Percentiles rank a stretch among this genome's conserved stretches.
Evolutionary conservation across 2,797 vertebrate species (phyloP).

Genomic region (Cetoscarus ocellatus): DNA sequence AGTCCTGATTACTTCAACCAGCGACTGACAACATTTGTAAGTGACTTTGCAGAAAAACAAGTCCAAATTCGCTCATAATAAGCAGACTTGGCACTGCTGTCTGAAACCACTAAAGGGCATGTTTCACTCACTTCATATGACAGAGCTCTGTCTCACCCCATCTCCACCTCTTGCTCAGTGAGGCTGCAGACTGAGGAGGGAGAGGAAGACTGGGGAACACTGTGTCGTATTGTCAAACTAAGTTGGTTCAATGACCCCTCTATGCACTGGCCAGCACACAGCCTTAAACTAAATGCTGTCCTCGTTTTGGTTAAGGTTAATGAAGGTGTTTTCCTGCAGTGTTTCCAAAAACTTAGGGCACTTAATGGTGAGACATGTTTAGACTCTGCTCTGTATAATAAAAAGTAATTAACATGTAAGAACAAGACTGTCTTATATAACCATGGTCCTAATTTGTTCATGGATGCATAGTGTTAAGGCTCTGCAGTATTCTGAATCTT

Average conservation of each 20-base stretch:
- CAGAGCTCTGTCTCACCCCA: constrained; percentile 35
- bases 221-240: constrained; percentile 70
- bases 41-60: no score
- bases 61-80: no score
- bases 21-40: no score
- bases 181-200: constrained; percentile 42
- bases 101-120: constrained; percentile 7
- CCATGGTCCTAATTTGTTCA: neutral
- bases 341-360: neutral
- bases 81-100: neutral
- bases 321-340: constrained; percentile 1
- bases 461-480: no score
- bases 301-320: constrained; percentile 46
- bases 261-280: constrained; percentile 58
- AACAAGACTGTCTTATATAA: constrained; percentile 14
- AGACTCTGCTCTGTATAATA: constrained; percentile 19
- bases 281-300: constrained; percentile 49
- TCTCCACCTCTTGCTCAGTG: constrained; percentile 47
- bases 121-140: constrained; percentile 39
- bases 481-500: no score
- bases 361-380: constrained; percentile 27
- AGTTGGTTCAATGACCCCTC: constrained; percentile 75
- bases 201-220: constrained; percentile 67
- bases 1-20: no score
- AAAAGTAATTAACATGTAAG: constrained; percentile 24